Evolutionary conservation across 92 coral and sea anemone species (phyloP), one percentile per base, ranked within the genome.

Genomic region (Parazoanthus darwini): DNA sequence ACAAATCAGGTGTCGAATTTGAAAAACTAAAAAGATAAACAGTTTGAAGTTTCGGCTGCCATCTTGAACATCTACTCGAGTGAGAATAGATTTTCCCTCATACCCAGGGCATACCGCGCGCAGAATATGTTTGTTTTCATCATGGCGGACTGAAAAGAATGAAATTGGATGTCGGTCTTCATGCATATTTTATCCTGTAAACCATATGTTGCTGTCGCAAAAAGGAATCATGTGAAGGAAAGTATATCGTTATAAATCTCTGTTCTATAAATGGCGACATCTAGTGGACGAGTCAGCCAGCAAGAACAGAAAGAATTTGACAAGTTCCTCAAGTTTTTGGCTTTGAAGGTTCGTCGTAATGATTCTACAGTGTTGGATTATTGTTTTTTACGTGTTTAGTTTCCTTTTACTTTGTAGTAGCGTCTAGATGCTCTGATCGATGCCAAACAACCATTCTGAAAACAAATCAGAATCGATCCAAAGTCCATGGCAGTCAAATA

Each of bases 281-380:
- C 56, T 1, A 71, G 42, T 70, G 86, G 92, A 48, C 42, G 82
- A 63, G 73, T 93, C 50, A 93, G 89, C 18, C 90, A 88, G 26
- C 98, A 97, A 66, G 99, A 97, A 75, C 88, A 92, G 75, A 91
- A 89, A 88, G 99, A 97, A 86, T 92, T 97, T 67, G 93, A 97
- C 82, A 97, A 94, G 90, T 97, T 95, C 86, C 88, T 95, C 88
- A 97, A 97, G 94, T 97, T 92, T 90, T 89, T 97, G 86, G 91
- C 97, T 10, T 82, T 92, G 83, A 97, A 97, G 99, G 99, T 97
- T 94, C 75, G 93, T 56, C 18, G 37, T 42, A 1, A 23, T 25
- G 11, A 6, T 9, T 58, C 25, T 37, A 18, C 6, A 3, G 66
- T 63, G 25, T 14, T 23, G 82, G 11, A 10, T 35, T 5, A 59